Conservation (phyloP, 2,888 invertebrate genomes). For the Macaria liturata region DNA sequence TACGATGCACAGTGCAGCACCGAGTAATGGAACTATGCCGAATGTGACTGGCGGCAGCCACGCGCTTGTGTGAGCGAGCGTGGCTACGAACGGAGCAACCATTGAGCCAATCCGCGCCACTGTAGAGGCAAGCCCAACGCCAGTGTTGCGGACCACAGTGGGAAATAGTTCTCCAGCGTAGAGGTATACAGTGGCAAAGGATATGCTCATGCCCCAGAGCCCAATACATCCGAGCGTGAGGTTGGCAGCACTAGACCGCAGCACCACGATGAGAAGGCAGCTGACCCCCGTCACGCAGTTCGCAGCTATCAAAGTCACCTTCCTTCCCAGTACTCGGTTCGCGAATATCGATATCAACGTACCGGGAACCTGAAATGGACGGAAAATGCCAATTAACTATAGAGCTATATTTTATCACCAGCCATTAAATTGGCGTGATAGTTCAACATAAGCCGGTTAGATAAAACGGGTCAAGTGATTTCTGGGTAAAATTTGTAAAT, state of each 20-base stretch:
- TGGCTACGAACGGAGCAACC: slow-evolving; percentile 91
- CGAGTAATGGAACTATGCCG: slow-evolving; percentile 87
- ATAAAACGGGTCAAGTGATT: slow-evolving; percentile 26
- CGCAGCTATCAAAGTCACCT: slow-evolving; percentile 85
- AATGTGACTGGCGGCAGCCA: slow-evolving; percentile 90
- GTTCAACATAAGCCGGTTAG: slow-evolving; percentile 10
- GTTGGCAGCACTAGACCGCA: slow-evolving; percentile 71
- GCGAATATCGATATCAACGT: slow-evolving; percentile 86
- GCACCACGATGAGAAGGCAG: slow-evolving; percentile 85
- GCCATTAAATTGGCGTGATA: background rate
- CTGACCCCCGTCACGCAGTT: slow-evolving; percentile 86
- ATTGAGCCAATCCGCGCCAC: slow-evolving; percentile 94
- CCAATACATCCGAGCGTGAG: slow-evolving; percentile 88
- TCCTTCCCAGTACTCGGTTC: slow-evolving; percentile 87
- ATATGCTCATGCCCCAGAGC: slow-evolving; percentile 91
- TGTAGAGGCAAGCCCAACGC: slow-evolving; percentile 93
- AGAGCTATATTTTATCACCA: background rate
- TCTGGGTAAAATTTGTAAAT: background rate
- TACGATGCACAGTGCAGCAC: slow-evolving; percentile 86
- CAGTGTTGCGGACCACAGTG: slow-evolving; percentile 93
- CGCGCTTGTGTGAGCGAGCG: slow-evolving; percentile 78
- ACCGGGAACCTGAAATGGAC: slow-evolving; percentile 78
- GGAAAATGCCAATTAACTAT: slow-evolving; percentile 22
- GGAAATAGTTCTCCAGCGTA: slow-evolving; percentile 95
- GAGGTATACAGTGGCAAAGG: slow-evolving; percentile 93